A percentile compares a stretch with the other conserved stretches of the same genome.
Evolutionary conservation across 1,140 invertebrate genomes (phyloP).

Genomic region (Drosophila mauritiana): DNA sequence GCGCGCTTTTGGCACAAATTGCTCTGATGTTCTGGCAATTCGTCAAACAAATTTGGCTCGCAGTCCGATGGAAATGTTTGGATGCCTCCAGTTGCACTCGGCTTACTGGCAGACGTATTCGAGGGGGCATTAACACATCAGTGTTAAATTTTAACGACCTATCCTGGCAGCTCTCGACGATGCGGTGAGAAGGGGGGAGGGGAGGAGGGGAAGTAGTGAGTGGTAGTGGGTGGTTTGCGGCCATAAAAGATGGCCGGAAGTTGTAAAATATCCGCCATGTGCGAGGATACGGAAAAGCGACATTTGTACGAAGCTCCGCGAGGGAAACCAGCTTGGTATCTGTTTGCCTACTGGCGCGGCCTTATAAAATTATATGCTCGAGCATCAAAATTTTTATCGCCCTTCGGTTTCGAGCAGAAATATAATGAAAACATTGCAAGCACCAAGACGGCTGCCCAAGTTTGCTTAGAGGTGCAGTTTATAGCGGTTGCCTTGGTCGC

Average conservation of each 20-base stretch:
- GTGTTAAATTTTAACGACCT: constrained; percentile 79
- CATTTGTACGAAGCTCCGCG: constrained; percentile 30
- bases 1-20: constrained; percentile 58
- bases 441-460: background rate
- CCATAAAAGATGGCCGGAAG: constrained; percentile 64
- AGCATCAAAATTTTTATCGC: constrained; percentile 53
- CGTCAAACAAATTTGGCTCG: constrained; percentile 65
- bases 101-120: constrained; percentile 14
- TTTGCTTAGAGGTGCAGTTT: constrained; percentile 41
- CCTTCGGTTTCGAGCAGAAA: constrained; percentile 36
- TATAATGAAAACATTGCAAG: constrained; percentile 58
- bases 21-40: constrained; percentile 74
- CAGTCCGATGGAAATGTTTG: constrained; percentile 16
- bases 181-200: background rate
- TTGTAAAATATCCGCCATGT: constrained; percentile 77
- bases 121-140: constrained; percentile 73
- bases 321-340: constrained; percentile 7
- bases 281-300: constrained; percentile 49
- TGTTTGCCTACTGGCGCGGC: constrained; percentile 27
- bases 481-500: constrained; percentile 32
- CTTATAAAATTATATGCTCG: constrained; percentile 61
- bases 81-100: constrained; percentile 30
- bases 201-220: no score
- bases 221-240: background rate
- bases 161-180: constrained; percentile 3